Evolutionary conservation across 2,797 vertebrate genomes (phyloP), one percentile per base, ranked within the genome.

Genomic region (Manis crassicaudata): DNA sequence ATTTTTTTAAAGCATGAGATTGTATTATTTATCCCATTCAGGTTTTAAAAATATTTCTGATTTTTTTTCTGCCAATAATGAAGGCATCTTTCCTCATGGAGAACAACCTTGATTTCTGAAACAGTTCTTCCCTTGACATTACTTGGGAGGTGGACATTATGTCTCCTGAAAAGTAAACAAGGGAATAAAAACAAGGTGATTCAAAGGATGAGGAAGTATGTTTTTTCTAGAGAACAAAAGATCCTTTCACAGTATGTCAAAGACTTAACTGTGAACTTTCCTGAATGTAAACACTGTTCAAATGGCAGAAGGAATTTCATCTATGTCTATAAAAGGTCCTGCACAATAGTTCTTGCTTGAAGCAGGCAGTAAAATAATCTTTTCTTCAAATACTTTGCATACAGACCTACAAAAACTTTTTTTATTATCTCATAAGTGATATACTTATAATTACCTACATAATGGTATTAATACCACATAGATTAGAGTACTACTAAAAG

Each of bases 181-280:
- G 88, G 76, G 97, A 98, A 95, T 96, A 93, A 98, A 97, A 96
- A 96, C 96, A 97, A 95, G 97, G 95, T 96, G 96, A 96, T 90
- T 97, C 94, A 97, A 97, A 98, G 97, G 98, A 97, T 96, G 92
- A 96, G 97, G 97, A 97, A 98, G 95, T 96, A 76, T 97, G 92
- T 96, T 98, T 97, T 97, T 96, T 93, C 83, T 94, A 95, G 80
- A 96, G 97, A 98, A 98, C 97, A 98, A 98, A 98, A 96, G 97
- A 88, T 92, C 76, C 91, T 96, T 97, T 98, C 97, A 97, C 87
- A 97, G 95, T 81, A 85, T 84, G 96, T 96, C 97, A 94, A 96
- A 97, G 96, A 96, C 90, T 96, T 82, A 92, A 94, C 81, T 81
- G 88, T 97, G 96, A 95, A 73, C 95, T 97, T 97, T 96, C 93